phyloP scores from a whole-genome alignment of 2,113 vertebrate species.

The Balaeniceps rex region DNA sequence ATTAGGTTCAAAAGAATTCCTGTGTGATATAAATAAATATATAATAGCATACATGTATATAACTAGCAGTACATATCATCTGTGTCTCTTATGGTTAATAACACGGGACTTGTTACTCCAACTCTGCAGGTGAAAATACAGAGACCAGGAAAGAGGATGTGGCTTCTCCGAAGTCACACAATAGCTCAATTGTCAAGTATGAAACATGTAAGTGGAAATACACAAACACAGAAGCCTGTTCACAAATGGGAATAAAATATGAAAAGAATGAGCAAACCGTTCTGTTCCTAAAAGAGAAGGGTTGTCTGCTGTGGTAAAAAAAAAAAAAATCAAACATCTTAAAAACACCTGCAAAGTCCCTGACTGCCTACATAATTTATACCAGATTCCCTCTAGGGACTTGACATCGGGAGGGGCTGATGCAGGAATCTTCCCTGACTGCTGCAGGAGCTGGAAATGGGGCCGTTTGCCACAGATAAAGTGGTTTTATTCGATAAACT shows the following conservation, averaged over 20 bases:
- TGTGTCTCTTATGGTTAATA: not conserved
- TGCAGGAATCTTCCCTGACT: not conserved
- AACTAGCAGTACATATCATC: not conserved
- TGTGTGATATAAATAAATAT: not conserved
- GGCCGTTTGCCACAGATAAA: not conserved
- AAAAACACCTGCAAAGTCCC: not conserved
- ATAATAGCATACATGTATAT: not conserved
- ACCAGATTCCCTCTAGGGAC: not conserved
- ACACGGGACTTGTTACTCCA: not conserved
- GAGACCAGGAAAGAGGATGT: slow-evolving; percentile 28
- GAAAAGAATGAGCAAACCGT: slow-evolving; percentile 5
- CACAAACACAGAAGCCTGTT: not conserved
- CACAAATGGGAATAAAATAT: not conserved
- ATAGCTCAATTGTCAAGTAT: slow-evolving; percentile 24
- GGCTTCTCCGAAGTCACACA: slow-evolving; percentile 22
- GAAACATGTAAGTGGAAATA: not conserved
- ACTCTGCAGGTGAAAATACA: not conserved
- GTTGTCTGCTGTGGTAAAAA: not conserved
- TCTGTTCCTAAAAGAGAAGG: not conserved
- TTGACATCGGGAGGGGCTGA: not conserved
- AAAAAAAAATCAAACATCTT: not conserved
- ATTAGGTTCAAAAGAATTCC: not conserved
- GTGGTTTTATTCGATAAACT: not conserved
- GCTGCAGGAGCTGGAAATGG: not conserved
- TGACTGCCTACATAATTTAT: not conserved